phyloP scores from a whole-genome alignment of 2,888 invertebrate genomes.

The Malthinus flaveolus region DNA sequence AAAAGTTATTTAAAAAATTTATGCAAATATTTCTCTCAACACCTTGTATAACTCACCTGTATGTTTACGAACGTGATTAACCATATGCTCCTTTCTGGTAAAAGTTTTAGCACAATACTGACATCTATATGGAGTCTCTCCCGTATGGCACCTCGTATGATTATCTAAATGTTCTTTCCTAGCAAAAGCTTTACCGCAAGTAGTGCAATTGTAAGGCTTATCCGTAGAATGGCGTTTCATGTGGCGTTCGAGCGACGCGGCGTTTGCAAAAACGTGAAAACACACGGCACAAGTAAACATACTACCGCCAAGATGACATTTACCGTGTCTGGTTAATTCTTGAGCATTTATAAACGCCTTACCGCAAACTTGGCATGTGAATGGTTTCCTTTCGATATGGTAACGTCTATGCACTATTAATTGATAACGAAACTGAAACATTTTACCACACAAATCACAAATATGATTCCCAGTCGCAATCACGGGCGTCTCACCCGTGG shows the following conservation, averaged over 20 bases:
- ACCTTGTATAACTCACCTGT: too few relatives aligned
- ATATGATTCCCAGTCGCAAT: conserved; percentile 67
- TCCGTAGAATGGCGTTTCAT: conserved; percentile 82
- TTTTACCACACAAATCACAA: conserved; percentile 84
- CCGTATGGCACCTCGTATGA: conserved; percentile 77
- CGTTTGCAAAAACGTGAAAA: conserved; percentile 75
- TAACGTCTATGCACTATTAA: conserved; percentile 85
- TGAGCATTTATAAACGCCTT: conserved; percentile 80
- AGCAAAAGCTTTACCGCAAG: conserved; percentile 85
- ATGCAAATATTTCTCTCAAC: not conserved
- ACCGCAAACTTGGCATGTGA: conserved; percentile 79
- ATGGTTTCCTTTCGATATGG: conserved; percentile 84
- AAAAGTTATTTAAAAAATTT: not conserved
- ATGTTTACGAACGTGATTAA: conserved; percentile 75
- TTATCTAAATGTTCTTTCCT: conserved; percentile 86
- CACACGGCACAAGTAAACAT: conserved; percentile 75
- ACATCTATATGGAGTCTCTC: conserved; percentile 79
- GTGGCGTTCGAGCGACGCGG: conserved; percentile 72
- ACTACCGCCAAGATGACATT: conserved; percentile 79
- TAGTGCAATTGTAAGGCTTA: conserved; percentile 82
- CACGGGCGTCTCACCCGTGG: conserved; percentile 64
- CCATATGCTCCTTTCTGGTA: conserved; percentile 78
- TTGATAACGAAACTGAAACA: conserved; percentile 86
- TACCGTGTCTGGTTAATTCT: conserved; percentile 80
- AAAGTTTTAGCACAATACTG: conserved; percentile 77